Percentiles rank a stretch among this genome's conserved stretches.
Evolutionary conservation across 2,797 vertebrate genomes (phyloP).

Genomic region (Morelia viridis): DNA sequence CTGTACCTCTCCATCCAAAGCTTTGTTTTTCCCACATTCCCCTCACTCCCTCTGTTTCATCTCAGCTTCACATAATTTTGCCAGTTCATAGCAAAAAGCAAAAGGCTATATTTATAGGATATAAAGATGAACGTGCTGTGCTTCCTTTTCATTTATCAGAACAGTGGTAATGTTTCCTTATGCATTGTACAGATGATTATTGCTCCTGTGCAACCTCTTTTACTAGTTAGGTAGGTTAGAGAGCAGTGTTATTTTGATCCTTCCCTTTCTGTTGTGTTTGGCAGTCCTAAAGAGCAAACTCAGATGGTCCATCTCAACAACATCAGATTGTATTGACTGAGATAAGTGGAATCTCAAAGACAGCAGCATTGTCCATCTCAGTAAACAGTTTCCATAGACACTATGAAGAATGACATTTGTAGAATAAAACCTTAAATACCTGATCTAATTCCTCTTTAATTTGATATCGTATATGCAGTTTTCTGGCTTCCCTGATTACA

Average conservation of each 20-base stretch:
- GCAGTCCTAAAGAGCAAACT: not conserved
- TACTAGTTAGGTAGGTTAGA: rapidly evolving
- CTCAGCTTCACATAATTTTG: not conserved
- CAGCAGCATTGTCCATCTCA: not conserved
- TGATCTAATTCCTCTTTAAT: conserved; percentile 9
- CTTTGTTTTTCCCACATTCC: not conserved
- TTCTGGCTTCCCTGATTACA: conserved; percentile 47
- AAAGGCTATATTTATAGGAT: not conserved
- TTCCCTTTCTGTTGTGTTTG: not conserved
- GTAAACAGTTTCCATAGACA: not conserved
- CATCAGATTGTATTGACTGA: not conserved
- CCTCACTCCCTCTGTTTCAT: not conserved
- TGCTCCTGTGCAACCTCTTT: not conserved
- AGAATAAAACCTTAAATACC: not conserved
- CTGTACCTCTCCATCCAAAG: not conserved
- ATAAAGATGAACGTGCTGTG: not conserved
- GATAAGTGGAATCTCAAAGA: conserved; percentile 2
- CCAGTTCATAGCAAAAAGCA: not conserved
- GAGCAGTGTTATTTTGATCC: not conserved
- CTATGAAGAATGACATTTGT: conserved; percentile 39
- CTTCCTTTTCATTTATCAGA: not conserved
- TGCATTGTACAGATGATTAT: not conserved
- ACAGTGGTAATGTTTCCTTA: not conserved
- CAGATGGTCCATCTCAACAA: not conserved
- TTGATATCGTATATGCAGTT: conserved; percentile 14